Evolutionary conservation across 1,140 invertebrate genomes (phyloP), one percentile per base, ranked within the genome.

Genomic region (Lucilia sericata): DNA sequence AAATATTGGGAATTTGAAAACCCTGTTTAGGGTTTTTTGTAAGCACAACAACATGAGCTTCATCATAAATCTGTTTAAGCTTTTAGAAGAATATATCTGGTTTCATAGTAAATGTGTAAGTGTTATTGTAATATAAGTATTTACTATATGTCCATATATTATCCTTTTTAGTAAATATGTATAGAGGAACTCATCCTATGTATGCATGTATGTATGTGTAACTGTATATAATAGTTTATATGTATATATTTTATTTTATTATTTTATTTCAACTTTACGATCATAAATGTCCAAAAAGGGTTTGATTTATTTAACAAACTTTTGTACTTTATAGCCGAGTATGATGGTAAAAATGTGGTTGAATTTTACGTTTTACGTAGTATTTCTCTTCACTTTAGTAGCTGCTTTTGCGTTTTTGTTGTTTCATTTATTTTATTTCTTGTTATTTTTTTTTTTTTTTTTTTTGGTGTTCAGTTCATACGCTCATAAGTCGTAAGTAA

Each of bases 271-370:
- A 88, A 87, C 88, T 89, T 88, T 89, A 88, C 87, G 87, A 89
- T 88, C 88, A 88, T 89, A 89, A 89, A 89, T 88, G 88, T 89
- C 88, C 87, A 78, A 86, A 85, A 88, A 83, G 85, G 88, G 78
- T 88, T 88, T 90, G 88, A 90, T 90, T 90, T 89, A 90, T 87
- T 80, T 74, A 84, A 60, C 82, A 88, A 89, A 88, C 87, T 87
- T 88, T 88, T 87, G 85, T 86, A 82, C 78, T 88, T 83, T 85
- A 55, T 84, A 83, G 83, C 84, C 82, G 19, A 82, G 42, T 19
- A 82, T 84, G 84, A 84, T 75, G 78, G 75, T 60, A 60, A 83
- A 85, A 84, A 83, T 83, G 84, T 83, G 82, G 80, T 85, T 84
- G 70, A 82, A 21, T 82, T 75, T 78, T 78, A 78, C 75, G 76